phyloP scores from a whole-genome alignment of 2,797 vertebrate genomes.

The Coreius guichenoti region DNA sequence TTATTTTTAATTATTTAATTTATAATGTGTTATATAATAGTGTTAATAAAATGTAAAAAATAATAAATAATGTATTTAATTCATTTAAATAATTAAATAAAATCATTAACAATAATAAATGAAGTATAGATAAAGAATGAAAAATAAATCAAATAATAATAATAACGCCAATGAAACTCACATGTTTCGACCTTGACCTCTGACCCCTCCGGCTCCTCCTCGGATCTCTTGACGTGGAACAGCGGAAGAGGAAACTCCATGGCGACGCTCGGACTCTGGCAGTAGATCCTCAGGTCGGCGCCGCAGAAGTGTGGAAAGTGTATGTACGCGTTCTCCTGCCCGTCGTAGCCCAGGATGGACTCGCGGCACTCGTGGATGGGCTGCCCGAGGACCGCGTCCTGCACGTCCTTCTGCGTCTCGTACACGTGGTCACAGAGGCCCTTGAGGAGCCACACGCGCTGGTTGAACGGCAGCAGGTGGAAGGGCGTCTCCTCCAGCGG shows the following conservation, averaged over 20 bases:
- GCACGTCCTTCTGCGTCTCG: conserved; percentile 95
- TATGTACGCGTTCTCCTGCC: conserved; percentile 92
- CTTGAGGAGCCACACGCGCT: conserved; percentile 96
- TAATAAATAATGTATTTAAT: no score
- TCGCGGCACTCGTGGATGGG: conserved; percentile 98
- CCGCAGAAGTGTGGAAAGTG: conserved; percentile 99
- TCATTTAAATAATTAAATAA: neutral
- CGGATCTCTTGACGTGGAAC: conserved; percentile 74
- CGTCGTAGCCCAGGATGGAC: conserved; percentile 98
- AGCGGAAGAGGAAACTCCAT: conserved; percentile 84
- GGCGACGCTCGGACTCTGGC: conserved; percentile 89
- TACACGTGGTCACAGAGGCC: conserved; percentile 96
- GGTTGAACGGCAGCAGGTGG: conserved; percentile 90
- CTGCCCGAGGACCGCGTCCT: conserved; percentile 92
- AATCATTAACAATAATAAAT: neutral
- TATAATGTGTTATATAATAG: no score
- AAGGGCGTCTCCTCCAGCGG: conserved; percentile 91
- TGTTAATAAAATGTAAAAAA: no score
- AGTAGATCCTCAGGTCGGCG: conserved; percentile 94
- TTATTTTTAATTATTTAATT: no score
- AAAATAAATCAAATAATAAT: neutral
- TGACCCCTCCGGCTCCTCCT: conserved; percentile 62
- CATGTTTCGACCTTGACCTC: conserved; percentile 48
- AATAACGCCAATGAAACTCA: neutral
- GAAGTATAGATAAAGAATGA: neutral